Evolutionary conservation across 2,888 invertebrate genomes (phyloP), one percentile per base, ranked within the genome.

Genomic region (Acrobasis repandana): DNA sequence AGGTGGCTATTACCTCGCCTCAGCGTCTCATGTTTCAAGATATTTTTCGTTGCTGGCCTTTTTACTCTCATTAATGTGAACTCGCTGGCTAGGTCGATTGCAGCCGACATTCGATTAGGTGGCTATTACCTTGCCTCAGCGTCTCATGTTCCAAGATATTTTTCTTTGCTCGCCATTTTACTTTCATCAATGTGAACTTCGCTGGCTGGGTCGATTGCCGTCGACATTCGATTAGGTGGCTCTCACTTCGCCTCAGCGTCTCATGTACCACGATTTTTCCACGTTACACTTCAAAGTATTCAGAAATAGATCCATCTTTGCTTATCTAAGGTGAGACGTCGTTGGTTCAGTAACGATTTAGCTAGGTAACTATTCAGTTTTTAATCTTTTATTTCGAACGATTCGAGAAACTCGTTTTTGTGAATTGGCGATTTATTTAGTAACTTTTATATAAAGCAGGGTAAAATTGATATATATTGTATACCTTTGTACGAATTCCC

Each of bases 171-270:
- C 43, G n/a, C 1, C 1, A 0, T 9, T 14, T 14, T 6, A 3
- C 14, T 14, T n/a, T n/a, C 14, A 43, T 43, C 20, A 54, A 28
- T 46, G 18, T 54, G 36, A 54, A 54, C 49, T 56, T 43, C 16
- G 34, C 47, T 18, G 47, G 56, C 51, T 49, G 20, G 46, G 9
- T 58, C 38, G 43, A 61, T 52, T 57, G 57, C 36, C 67, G 67
- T 64, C 72, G 71, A 68, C 71, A 74, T 80, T 74, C 79, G 76
- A 82, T 82, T 82, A 77, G 73, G 66, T 67, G 66, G 66, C 72
- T 61, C 57, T 48, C 57, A 48, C 57, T 34, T 58, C 49, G 16
- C 28, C n/a, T 58, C 64, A 63, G 67, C 66, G 67, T 64, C 64
- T 64, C 65, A 65, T 67, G 64, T 65, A 64, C 63, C 67, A 67